Evolutionary conservation across 2,888 invertebrate species (phyloP).

Genomic region (Hetaerina titia): DNA sequence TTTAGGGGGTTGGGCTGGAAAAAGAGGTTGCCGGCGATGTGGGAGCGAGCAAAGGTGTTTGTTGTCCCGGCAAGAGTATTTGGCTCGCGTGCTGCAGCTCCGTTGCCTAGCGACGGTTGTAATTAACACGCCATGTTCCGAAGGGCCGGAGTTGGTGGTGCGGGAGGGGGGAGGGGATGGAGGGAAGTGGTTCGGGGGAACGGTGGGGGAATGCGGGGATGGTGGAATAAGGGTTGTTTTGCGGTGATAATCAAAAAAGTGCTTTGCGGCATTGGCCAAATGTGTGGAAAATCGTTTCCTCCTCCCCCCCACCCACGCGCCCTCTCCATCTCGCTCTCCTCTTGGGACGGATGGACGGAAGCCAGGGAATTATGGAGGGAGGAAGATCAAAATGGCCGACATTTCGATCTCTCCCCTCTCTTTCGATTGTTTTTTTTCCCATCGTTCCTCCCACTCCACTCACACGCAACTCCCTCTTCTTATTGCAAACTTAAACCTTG

Average conservation of each 20-base stretch:
- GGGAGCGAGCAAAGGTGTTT: background rate
- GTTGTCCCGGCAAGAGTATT: slow-evolving; percentile 11
- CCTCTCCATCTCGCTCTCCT: background rate
- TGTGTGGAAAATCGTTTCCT: background rate
- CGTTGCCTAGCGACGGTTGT: background rate
- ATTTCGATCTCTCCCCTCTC: background rate
- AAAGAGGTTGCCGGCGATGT: background rate
- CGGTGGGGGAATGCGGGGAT: background rate
- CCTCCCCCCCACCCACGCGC: background rate
- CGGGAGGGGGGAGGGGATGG: background rate
- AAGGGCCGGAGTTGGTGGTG: background rate
- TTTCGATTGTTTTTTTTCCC: background rate
- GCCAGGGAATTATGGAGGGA: background rate
- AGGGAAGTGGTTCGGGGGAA: background rate
- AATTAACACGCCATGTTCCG: slow-evolving; percentile 23
- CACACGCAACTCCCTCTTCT: too few species aligned
- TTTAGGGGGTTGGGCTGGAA: background rate
- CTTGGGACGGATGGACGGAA: background rate
- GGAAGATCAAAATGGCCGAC: background rate
- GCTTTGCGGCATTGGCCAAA: slow-evolving; percentile 5
- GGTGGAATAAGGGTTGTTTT: background rate
- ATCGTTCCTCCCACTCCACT: background rate
- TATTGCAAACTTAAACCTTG: too few species aligned
- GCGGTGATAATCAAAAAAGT: slow-evolving; percentile 38
- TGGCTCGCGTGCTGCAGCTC: background rate